Percentiles rank a stretch among this genome's conserved stretches.
Conservation (phyloP, 2,888 invertebrate species). For the Caradrina kadenii region DNA sequence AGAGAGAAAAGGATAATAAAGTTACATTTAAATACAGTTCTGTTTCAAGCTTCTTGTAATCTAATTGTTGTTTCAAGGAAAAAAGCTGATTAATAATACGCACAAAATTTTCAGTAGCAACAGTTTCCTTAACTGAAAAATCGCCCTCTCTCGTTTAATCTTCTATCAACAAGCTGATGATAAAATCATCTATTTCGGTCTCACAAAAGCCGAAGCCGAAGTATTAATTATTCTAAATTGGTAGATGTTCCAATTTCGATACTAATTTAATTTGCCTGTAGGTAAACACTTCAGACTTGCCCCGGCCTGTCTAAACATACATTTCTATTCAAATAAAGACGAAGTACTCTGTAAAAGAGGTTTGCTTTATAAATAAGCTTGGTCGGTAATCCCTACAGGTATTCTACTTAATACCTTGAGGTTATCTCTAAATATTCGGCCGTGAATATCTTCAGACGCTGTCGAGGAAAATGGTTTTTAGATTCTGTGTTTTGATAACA, state of each 20-base stretch:
- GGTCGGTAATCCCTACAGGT: conserved; percentile 21
- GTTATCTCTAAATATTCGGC: conserved; percentile 37
- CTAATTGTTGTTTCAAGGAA: not conserved
- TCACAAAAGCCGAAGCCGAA: not conserved
- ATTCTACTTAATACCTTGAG: conserved; percentile 37
- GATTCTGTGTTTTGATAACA: conserved; percentile 28
- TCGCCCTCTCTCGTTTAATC: not conserved
- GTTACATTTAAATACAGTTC: no score
- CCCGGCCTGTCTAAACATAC: conserved; percentile 15
- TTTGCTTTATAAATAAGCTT: conserved; percentile 44
- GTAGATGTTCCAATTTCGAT: conserved; percentile 17
- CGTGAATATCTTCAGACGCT: conserved; percentile 22
- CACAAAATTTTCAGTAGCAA: not conserved
- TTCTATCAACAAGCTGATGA: not conserved
- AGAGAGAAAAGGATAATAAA: no score
- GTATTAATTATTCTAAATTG: conserved; percentile 28
- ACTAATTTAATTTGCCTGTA: conserved; percentile 27
- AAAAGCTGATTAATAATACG: not conserved
- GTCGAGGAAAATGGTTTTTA: conserved; percentile 14
- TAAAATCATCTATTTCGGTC: not conserved
- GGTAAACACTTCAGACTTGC: conserved; percentile 6
- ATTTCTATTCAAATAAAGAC: conserved; percentile 38
- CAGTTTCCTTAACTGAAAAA: not conserved
- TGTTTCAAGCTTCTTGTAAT: not conserved
- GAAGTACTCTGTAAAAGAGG: conserved; percentile 17